Evolutionary conservation across 1,140 invertebrate species (phyloP).

Genomic region (Panagrolaimus sp.): DNA sequence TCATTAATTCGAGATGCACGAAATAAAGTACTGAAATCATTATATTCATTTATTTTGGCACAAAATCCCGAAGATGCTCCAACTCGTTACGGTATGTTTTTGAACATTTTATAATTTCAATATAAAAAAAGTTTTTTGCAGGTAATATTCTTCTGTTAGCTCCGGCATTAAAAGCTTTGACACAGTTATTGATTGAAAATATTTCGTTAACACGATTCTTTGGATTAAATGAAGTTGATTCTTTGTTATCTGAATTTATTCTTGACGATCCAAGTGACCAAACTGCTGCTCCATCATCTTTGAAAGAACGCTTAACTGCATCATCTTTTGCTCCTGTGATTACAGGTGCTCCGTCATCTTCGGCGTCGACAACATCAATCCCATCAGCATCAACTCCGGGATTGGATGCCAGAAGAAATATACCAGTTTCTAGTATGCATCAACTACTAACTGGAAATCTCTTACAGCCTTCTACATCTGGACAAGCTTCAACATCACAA

Average conservation of each 20-base stretch:
- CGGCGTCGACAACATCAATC: background rate
- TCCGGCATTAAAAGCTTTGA: conserved; percentile 56
- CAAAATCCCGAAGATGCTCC: conserved; percentile 56
- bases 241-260: conserved; percentile 55
- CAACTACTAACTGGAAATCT: background rate
- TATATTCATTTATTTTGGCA: conserved; percentile 53
- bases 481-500: conserved; percentile 9
- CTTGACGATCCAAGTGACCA: conserved; percentile 50
- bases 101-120: conserved; percentile 3
- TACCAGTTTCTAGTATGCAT: too few relatives aligned
- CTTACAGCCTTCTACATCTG: background rate
- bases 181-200: conserved; percentile 58
- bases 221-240: conserved; percentile 57
- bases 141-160: conserved; percentile 54
- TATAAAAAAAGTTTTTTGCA: background rate
- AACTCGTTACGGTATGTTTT: conserved; percentile 44
- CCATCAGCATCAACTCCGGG: background rate
- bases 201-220: conserved; percentile 59
- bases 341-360: background rate
- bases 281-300: background rate
- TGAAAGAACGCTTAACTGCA: background rate
- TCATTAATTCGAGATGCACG: conserved; percentile 51
- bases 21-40: conserved; percentile 57
- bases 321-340: background rate
- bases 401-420: background rate